Evolutionary conservation across 2,797 vertebrate genomes (phyloP), one percentile per base, ranked within the genome.

Genomic region (Pipistrellus pipistrellus): DNA sequence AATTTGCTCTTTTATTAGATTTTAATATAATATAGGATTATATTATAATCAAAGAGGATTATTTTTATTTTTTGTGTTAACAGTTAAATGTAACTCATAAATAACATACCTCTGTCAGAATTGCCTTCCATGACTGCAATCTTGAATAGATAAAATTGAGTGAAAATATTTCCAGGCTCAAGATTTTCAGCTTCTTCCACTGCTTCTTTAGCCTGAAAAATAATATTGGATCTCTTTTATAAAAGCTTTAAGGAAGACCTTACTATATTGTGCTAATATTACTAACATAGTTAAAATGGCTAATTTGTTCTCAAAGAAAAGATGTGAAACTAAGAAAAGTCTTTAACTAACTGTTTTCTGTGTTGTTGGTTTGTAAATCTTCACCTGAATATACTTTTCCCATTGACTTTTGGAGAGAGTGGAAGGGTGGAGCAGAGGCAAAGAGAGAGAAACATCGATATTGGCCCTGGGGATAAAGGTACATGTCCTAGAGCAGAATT

Each of bases 131-230:
- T 90, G 73, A 99, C 83, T 23, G 99, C 99, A 89, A 99, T 98
- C 98, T 99, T 99, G 98, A 99, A 99, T 88, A 99, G 25, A 88
- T 97, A 99, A 98, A 99, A 99, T 27, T 99, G 99, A 93, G 99
- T 99, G 93, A 99, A 99, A 97, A 99, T 98, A 98, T 97, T 99
- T 97, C 97, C 97, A 92, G 99, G 99, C 96, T 99, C 99, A 97
- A 97, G 98, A 84, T 97, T 98, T 95, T 99, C 98, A 92, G 99
- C 99, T 98, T 99, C 98, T 95, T 97, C 98, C 94, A 99, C 90
- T 66, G 99, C 98, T 64, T 99, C 98, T 97, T 98, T 99, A 91
- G 99, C 99, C 99, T 99, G 88, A 92, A 97, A 83, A 76, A 96
- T 95, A 95, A 85, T 20, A 85, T n/a, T 57, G 25, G 15, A 0